Evolutionary conservation across 2,888 invertebrate genomes (phyloP).

Genomic region (Prosapia bicincta): DNA sequence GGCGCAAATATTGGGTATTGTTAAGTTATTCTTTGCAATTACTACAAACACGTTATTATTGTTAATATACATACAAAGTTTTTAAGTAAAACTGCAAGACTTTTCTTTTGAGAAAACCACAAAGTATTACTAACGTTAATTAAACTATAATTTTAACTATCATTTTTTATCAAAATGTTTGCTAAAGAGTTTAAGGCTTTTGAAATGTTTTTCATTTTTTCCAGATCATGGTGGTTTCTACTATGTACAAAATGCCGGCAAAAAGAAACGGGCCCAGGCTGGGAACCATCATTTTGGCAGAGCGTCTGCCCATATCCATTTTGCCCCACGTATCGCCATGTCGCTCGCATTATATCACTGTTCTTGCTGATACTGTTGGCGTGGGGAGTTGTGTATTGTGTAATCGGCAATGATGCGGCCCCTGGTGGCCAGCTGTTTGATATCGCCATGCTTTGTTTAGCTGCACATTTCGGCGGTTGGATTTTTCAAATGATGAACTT

Average conservation of each 20-base stretch:
- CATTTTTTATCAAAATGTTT: no score
- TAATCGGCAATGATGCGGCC: slow-evolving; percentile 73
- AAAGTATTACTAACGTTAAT: no score
- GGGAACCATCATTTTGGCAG: slow-evolving; percentile 80
- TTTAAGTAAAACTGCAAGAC: no score
- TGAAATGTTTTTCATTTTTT: slow-evolving; percentile 37
- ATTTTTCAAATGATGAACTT: slow-evolving; percentile 72
- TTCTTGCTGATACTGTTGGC: slow-evolving; percentile 67
- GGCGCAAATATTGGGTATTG: no score
- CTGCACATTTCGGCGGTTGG: slow-evolving; percentile 81
- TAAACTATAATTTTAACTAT: no score
- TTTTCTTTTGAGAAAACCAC: no score
- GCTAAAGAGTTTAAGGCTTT: no score
- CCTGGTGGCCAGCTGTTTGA: slow-evolving; percentile 82
- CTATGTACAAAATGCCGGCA: slow-evolving; percentile 76
- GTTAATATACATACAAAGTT: no score
- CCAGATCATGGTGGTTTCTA: slow-evolving; percentile 78
- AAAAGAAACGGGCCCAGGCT: slow-evolving; percentile 69
- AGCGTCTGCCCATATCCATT: slow-evolving; percentile 79
- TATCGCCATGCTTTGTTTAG: slow-evolving; percentile 68
- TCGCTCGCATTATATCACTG: slow-evolving; percentile 71
- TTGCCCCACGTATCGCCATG: slow-evolving; percentile 79
- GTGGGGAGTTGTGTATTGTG: slow-evolving; percentile 73
- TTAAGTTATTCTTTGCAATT: no score
- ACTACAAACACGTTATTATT: no score